Evolutionary conservation across 2,888 invertebrate species (phyloP), one percentile per base, ranked within the genome.

Genomic region (Mesorhabditis spiculigera): DNA sequence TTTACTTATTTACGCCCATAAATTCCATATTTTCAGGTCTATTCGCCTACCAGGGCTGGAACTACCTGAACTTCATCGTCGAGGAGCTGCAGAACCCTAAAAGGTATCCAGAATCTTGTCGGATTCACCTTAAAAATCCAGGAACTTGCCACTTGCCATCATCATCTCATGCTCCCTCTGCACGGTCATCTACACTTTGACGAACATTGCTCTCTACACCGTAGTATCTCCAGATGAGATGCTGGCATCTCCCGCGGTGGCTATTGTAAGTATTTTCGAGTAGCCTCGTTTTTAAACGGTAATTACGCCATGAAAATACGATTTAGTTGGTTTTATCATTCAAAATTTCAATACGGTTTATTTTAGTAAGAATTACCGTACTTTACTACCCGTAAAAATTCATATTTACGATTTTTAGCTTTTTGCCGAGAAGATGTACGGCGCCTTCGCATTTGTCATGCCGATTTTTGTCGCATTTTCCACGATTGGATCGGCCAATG

Each of bases 61-160:
- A 98, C 88, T 99, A 98, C 88, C 89, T 98, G 81, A 98, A 98
- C 89, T 98, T 96, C 88, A 95, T 99, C 75, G 95, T 97, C 81
- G 98, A 98, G 87, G 98, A 98, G 88, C 88, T 98, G 76, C 94
- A 97, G 87, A 94, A 98, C 87, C 98, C 98, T 0, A 93, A 95
- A 71, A 92, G 89, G 91, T 92, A 87, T 43, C 13, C 13, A 10
- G 43, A n/a, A n/a, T n/a, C n/a, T n/a, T n/a, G n/a, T n/a, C n/a
- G n/a, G n/a, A n/a, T n/a, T n/a, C n/a, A n/a, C n/a, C n/a, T n/a
- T n/a, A n/a, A n/a, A n/a, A 50, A 50, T 94, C 91, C 82, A 92
- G 93, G 87, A 97, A 98, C 88, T 89, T 95, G 72, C 94, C 94
- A 4, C 89, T 90, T 75, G 96, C 97, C 43, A 97, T 98, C 85